Conservation (phyloP, 2,113 vertebrate genomes). For the Anhinga anhinga region DNA sequence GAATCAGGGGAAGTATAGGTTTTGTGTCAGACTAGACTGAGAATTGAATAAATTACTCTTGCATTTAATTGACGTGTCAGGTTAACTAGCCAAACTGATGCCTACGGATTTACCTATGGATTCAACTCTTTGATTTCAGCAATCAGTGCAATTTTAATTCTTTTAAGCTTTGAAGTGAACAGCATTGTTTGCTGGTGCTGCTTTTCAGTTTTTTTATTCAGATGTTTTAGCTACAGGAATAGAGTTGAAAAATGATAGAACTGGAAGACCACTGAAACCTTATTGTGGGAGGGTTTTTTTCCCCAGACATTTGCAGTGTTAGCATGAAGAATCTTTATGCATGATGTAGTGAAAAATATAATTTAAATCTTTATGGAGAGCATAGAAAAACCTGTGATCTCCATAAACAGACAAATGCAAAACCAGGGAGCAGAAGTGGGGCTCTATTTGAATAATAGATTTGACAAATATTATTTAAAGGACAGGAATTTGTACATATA, state of each 20-base stretch:
- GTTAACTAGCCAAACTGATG: not conserved
- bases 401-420: not conserved
- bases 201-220: not conserved
- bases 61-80: conserved; percentile 12
- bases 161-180: not conserved
- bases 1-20: conserved; percentile 22
- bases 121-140: conserved; percentile 23
- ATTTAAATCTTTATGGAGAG: not conserved
- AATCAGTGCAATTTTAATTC: not conserved
- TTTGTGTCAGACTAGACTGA: conserved; percentile 38
- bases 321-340: not conserved
- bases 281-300: not conserved
- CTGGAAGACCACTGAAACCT: not conserved
- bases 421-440: not conserved
- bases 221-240: not conserved
- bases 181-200: not conserved
- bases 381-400: not conserved
- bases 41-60: conserved; percentile 37
- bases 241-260: not conserved
- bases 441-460: not conserved
- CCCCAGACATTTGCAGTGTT: not conserved
- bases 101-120: conserved; percentile 6
- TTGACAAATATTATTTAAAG: not conserved
- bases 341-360: not conserved
- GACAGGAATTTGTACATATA: not conserved